These are phyloP conservation scores for Hypsibius dujardini DNA, from an alignment of 1,140 invertebrate species.

Conservation along the genomic window DNA sequence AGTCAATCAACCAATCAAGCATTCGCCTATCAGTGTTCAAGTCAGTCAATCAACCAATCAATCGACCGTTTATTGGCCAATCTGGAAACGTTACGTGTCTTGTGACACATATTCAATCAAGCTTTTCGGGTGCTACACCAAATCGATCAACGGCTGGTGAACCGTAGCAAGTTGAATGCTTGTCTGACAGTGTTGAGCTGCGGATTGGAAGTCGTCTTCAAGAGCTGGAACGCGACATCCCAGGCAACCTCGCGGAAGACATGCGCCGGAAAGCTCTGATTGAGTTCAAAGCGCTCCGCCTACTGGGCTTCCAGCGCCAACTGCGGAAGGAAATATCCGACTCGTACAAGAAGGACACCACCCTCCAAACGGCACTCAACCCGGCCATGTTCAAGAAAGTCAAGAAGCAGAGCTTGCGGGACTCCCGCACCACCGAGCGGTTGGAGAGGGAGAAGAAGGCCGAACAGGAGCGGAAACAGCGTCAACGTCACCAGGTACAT, in stretches of 20 bases:
- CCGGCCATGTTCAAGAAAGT: conserved; percentile 89
- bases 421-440: conserved; percentile 90
- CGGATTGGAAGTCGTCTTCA: conserved; percentile 5
- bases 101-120: no score
- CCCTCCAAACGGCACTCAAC: conserved; percentile 85
- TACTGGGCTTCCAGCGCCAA: conserved; percentile 86
- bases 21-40: no score
- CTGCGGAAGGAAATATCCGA: conserved; percentile 47
- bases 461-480: conserved; percentile 79
- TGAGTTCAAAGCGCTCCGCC: conserved; percentile 71
- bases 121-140: no score
- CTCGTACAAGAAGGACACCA: conserved; percentile 48
- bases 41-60: no score
- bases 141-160: no score
- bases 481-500: conserved; percentile 70
- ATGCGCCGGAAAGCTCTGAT: conserved; percentile 78
- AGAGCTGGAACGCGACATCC: conserved; percentile 35
- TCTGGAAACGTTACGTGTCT: no score
- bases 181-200: neutral
- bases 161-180: no score
- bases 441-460: conserved; percentile 95
- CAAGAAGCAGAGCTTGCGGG: conserved; percentile 79
- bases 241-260: conserved; percentile 77
- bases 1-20: no score
- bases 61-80: no score